phyloP scores from a whole-genome alignment of 2,113 vertebrate genomes.

The Synodontis membranacea region DNA sequence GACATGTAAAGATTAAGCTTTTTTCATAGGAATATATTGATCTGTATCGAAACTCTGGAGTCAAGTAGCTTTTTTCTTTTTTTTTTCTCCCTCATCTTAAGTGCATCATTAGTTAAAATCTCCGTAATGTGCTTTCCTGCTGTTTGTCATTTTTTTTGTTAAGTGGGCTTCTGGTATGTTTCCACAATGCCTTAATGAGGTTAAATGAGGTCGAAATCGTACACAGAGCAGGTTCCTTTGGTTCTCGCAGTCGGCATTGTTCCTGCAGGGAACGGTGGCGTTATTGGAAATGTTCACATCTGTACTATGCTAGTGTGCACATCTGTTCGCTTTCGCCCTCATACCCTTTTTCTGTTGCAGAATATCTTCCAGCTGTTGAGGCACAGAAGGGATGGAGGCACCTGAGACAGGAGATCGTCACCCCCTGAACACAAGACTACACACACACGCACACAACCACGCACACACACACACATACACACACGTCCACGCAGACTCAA shows the following conservation, averaged over 20 bases:
- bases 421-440: slow-evolving; percentile 62
- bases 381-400: slow-evolving; percentile 87
- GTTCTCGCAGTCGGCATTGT: neutral
- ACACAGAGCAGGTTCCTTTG: neutral
- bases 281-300: neutral
- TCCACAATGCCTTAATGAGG: neutral
- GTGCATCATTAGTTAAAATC: neutral
- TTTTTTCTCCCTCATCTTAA: neutral
- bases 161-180: neutral
- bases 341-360: slow-evolving; percentile 71
- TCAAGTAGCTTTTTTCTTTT: neutral
- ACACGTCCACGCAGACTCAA: slow-evolving; percentile 8
- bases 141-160: neutral
- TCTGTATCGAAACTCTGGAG: neutral
- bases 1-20: neutral
- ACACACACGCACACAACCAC: slow-evolving; percentile 3
- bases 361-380: slow-evolving; percentile 95
- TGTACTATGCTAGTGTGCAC: neutral
- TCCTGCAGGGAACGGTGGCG: neutral
- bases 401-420: slow-evolving; percentile 78
- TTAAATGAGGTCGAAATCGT: neutral
- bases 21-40: neutral
- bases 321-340: neutral
- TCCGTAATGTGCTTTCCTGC: neutral
- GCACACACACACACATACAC: slow-evolving; percentile 12